Base-by-base conservation (phyloP, 2,113 vertebrate species). In the Pseudorhombus dupliciocellatus region DNA sequence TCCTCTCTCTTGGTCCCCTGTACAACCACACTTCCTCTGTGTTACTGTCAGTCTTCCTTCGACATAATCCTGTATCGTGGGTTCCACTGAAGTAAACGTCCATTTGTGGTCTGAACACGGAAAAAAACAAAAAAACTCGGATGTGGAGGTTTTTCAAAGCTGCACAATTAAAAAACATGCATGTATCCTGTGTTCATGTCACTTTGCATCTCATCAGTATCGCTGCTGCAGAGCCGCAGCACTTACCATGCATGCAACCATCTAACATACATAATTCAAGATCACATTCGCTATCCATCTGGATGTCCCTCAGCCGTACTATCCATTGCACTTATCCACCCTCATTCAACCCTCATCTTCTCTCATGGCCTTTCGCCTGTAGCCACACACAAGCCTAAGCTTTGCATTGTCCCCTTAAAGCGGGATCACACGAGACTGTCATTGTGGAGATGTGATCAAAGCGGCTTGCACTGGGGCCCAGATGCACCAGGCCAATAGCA, bases 391-490 rank as follows among this genome's bases (percentile, higher is more conserved):
- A 74, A 72, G 75, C 73, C 73, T 58, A 64, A 76, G 84, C 87
- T 77, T 70, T 79, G 75, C 85, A 78, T 63, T 83, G 85, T 86
- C 84, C 90, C 78, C 84, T 90, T 83, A 73, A 86, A 76, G 81
- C 15, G 77, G 80, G 72, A 89, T 91, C 87, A 91, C 73, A 81
- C 72, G 30, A 66, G 70, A 63, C 80, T 77, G 86, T 82, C 81
- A 79, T 78, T 75, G 59, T 78, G 78, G 55, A 80, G 75, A 84
- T 76, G 81, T 82, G 91, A 93, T 93, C 90, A 91, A 92, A 92
- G 89, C n/a, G 2, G 50, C 71, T 52, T 57, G 44, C 58, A 54
- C 68, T 5, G 62, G 62, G 75, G 65, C 78, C 76, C 73, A 85
- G 79, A 83, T 86, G 81, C 70, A 66, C 64, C 79, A 60, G 60